These are phyloP conservation scores for Acronicta alni DNA, from an alignment of 2,888 invertebrate genomes.

Conservation along the genomic window DNA sequence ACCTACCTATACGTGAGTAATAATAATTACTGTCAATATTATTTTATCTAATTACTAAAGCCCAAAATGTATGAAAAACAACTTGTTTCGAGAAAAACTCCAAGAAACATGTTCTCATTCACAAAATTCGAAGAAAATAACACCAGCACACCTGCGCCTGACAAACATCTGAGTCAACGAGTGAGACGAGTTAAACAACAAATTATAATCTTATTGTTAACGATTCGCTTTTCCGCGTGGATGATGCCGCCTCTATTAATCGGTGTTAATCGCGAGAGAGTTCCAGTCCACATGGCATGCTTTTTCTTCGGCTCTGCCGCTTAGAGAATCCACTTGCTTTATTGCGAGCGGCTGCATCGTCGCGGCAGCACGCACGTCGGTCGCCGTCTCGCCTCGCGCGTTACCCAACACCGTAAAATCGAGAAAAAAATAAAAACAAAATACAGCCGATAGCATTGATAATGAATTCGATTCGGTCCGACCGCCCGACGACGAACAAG, in stretches of 20 bases:
- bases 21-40: too few relatives aligned
- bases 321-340: constrained; percentile 60
- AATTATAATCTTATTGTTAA: constrained; percentile 59
- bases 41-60: not conserved
- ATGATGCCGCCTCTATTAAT: constrained; percentile 45
- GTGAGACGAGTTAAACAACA: constrained; percentile 43
- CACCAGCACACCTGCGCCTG: constrained; percentile 27
- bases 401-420: constrained; percentile 58
- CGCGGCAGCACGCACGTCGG: constrained; percentile 75
- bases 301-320: constrained; percentile 60
- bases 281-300: constrained; percentile 50
- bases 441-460: constrained; percentile 46
- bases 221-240: constrained; percentile 44
- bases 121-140: constrained; percentile 25
- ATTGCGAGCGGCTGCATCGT: constrained; percentile 76
- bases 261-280: constrained; percentile 54
- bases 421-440: constrained; percentile 58
- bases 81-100: constrained; percentile 10
- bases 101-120: constrained; percentile 5
- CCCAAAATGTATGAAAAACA: constrained; percentile 14
- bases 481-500: constrained; percentile 51
- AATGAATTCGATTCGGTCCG: constrained; percentile 53
- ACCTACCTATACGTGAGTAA: too few relatives aligned
- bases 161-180: constrained; percentile 17
- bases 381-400: constrained; percentile 56